Evolutionary conservation across 1,140 invertebrate species (phyloP).

Genomic region (Catajapyx aquilonaris): DNA sequence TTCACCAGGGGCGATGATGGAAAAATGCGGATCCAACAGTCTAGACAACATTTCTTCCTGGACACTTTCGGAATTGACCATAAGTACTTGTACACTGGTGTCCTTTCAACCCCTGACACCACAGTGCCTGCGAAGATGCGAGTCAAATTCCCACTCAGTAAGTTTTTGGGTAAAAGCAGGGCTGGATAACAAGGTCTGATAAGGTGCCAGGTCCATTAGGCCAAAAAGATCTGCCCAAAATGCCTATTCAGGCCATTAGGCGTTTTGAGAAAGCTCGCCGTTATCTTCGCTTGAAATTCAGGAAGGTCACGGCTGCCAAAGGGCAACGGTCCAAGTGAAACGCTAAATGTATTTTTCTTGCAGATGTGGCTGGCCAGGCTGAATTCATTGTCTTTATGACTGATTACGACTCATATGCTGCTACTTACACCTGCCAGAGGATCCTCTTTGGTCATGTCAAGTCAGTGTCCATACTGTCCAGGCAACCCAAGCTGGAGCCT

Average conservation of each 20-base stretch:
- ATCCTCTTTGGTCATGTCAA: constrained; percentile 45
- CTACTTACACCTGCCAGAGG: constrained; percentile 58
- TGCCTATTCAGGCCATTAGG: too few relatives aligned
- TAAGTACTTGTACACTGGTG: constrained; percentile 50
- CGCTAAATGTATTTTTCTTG: constrained; percentile 11
- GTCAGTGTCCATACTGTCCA: constrained; percentile 54
- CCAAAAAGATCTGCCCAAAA: too few relatives aligned
- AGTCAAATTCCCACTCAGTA: constrained; percentile 60
- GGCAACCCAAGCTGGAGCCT: constrained; percentile 41
- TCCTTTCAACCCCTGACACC: constrained; percentile 36
- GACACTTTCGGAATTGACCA: constrained; percentile 45
- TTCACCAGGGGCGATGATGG: constrained; percentile 36
- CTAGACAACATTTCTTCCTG: constrained; percentile 44
- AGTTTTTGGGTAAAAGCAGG: too few relatives aligned
- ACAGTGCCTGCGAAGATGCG: constrained; percentile 44
- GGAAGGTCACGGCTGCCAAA: too few relatives aligned
- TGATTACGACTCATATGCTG: constrained; percentile 51
- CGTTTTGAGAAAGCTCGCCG: too few relatives aligned
- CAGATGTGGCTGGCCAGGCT: constrained; percentile 48
- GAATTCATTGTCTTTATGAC: constrained; percentile 49
- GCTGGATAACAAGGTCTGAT: too few relatives aligned
- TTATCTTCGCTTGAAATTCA: too few relatives aligned
- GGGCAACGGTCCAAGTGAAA: not conserved
- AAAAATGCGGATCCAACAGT: constrained; percentile 43
- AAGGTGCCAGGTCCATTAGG: too few relatives aligned